phyloP scores from a whole-genome alignment of 2,888 invertebrate genomes.

The Pandemis corylana region DNA sequence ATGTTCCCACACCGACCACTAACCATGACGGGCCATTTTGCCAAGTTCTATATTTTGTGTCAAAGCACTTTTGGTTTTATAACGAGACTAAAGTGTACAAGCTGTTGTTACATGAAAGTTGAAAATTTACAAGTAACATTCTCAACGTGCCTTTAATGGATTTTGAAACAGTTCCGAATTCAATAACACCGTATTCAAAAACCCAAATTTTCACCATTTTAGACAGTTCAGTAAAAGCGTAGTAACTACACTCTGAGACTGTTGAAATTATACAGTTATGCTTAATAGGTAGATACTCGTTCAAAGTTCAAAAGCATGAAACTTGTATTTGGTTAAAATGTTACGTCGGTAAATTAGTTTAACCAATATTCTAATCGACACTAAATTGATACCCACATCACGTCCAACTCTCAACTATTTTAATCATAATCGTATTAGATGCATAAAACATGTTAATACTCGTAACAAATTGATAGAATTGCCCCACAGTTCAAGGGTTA shows the following conservation, averaged over 20 bases:
- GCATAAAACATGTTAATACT: slow-evolving; percentile 54
- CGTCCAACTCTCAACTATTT: slow-evolving; percentile 28
- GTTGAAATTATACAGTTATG: too few relatives aligned
- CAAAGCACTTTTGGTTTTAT: slow-evolving; percentile 53
- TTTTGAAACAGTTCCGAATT: background rate
- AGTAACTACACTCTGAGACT: too few relatives aligned
- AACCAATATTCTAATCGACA: slow-evolving; percentile 41
- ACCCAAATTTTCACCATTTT: background rate
- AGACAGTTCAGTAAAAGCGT: background rate
- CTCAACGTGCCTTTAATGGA: background rate
- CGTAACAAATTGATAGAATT: slow-evolving; percentile 69
- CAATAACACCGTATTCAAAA: background rate
- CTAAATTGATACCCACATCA: slow-evolving; percentile 39
- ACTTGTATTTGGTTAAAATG: too few relatives aligned
- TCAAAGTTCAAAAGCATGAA: too few relatives aligned
- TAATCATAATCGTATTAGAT: slow-evolving; percentile 42
- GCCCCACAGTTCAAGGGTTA: slow-evolving; percentile 74
- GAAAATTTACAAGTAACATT: background rate
- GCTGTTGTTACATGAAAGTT: background rate
- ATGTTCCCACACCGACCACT: slow-evolving; percentile 76
- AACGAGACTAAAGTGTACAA: slow-evolving; percentile 22
- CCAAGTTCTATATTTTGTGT: slow-evolving; percentile 63
- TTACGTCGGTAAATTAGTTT: background rate
- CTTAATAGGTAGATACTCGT: too few relatives aligned
- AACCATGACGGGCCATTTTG: slow-evolving; percentile 74